phyloP scores from a whole-genome alignment of 2,888 invertebrate species.

The Phaedon cochleariae region DNA sequence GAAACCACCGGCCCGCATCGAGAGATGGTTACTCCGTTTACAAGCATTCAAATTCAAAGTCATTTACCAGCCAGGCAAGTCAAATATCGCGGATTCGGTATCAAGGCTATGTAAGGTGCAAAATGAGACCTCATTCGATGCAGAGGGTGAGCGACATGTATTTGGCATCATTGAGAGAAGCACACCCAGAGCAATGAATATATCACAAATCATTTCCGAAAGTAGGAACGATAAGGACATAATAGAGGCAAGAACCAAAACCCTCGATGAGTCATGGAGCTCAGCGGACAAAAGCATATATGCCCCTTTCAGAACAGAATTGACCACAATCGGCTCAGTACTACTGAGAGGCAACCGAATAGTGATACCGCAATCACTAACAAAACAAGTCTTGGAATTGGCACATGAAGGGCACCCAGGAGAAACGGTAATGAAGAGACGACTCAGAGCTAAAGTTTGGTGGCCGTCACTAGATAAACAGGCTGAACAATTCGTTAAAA shows the following conservation, averaged over 20 bases:
- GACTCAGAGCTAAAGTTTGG: conserved; percentile 41
- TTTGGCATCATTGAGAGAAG: conserved; percentile 28
- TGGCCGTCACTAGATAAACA: conserved; percentile 41
- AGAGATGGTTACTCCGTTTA: conserved; percentile 38
- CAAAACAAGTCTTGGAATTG: conserved; percentile 25
- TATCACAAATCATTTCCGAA: conserved; percentile 24
- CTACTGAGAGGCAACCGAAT: conserved; percentile 37
- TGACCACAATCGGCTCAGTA: conserved; percentile 38
- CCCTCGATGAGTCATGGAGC: conserved; percentile 30
- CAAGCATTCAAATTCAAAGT: no score
- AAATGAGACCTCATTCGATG: conserved; percentile 30
- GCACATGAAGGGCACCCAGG: no score
- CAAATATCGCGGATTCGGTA: conserved; percentile 43
- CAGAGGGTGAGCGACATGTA: conserved; percentile 36
- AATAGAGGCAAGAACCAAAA: conserved; percentile 18
- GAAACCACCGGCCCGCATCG: conserved; percentile 39
- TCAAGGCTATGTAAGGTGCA: conserved; percentile 37
- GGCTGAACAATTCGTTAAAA: no score
- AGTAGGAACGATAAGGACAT: conserved; percentile 29
- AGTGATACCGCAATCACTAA: conserved; percentile 36
- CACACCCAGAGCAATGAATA: conserved; percentile 35
- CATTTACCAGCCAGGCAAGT: no score
- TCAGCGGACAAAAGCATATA: conserved; percentile 30
- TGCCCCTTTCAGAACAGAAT: conserved; percentile 35
- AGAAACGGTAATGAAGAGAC: conserved; percentile 42